A percentile compares a stretch with the other conserved stretches of the same genome.
phyloP scores from a whole-genome alignment of 2,888 invertebrate genomes.

The Carabus problematicus region DNA sequence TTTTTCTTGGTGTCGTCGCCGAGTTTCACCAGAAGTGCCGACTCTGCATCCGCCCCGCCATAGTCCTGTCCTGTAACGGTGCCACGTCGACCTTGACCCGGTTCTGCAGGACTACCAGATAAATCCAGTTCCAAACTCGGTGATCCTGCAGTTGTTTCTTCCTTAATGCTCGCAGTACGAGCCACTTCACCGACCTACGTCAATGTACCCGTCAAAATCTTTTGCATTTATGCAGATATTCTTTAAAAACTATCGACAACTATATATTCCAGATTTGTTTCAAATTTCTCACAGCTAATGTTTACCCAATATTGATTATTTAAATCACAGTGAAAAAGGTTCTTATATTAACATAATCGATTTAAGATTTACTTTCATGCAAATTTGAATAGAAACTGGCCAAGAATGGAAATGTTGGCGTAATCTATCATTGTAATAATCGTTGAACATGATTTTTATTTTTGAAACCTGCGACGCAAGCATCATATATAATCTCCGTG shows the following conservation, averaged over 20 bases:
- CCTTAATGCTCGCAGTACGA: slow-evolving; percentile 43
- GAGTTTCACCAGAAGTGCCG: slow-evolving; percentile 25
- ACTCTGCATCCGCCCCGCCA: slow-evolving; percentile 35
- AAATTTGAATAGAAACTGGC: neutral
- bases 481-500: too few species aligned
- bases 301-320: too few species aligned
- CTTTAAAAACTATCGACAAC: neutral
- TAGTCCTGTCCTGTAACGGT: slow-evolving; percentile 49
- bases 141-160: slow-evolving; percentile 54
- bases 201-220: neutral
- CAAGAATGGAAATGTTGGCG: neutral
- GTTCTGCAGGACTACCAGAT: slow-evolving; percentile 27
- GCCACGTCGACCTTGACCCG: slow-evolving; percentile 49
- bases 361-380: neutral
- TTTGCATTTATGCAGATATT: neutral
- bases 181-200: slow-evolving; percentile 35
- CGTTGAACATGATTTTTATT: too few species aligned
- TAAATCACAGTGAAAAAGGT: too few species aligned
- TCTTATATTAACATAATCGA: neutral
- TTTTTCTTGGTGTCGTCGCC: slow-evolving; percentile 21
- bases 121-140: slow-evolving; percentile 55
- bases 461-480: too few species aligned
- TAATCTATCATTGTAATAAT: neutral
- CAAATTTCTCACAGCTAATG: too few species aligned
- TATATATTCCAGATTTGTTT: neutral